Base-by-base conservation (phyloP, 2,888 invertebrate species). In the Craniophora ligustri region DNA sequence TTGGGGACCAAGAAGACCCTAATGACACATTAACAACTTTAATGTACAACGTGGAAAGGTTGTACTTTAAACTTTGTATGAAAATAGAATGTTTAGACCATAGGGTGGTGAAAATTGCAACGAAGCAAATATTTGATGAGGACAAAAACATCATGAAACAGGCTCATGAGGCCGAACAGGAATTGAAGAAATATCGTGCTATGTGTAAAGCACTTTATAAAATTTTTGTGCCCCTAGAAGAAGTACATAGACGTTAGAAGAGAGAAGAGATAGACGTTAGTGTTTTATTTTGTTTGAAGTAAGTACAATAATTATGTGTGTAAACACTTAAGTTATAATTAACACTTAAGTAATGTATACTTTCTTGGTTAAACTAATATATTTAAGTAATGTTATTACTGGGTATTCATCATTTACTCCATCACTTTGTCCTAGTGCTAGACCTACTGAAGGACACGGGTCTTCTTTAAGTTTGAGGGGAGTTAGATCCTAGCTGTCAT, bases 221-320 rank as follows among this genome's bases (percentile, higher is more conserved):
- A 3, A 79, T 79, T 51, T 81, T 81, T 49, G 77, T 81, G 42
- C 75, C 80, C 1, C 79, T 5, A 75, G 70, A 35, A 23, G 28
- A 16, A 69, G 45, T 35, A 42, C 50, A n/a, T 38, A 64, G 23
- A 11, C 65, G 71, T 64, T 56, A 60, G 34, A 30, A 21, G 50
- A 54, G 46, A 62, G 49, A 56, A 62, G 23, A 23, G 23, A 62
- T 8, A 23, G 23, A 10, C 10, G 10, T 3, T 0, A 26, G 4
- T 26, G 5, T n/a, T 26, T 26, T 39, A 5, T 14, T 36, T 19
- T 36, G 19, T 39, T 28, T 16, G 7, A 16, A 16, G n/a, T 40
- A 40, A 28, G 26, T 10, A 40, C 28, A 40, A 7, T n/a, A 5
- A 28, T 28, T 28, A 39, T 26, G 26, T 28, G 16, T 8, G 39